Percentiles rank a stretch among this genome's conserved stretches.
Conservation (phyloP, 2,113 vertebrate genomes). For the Pluvialis apricaria region DNA sequence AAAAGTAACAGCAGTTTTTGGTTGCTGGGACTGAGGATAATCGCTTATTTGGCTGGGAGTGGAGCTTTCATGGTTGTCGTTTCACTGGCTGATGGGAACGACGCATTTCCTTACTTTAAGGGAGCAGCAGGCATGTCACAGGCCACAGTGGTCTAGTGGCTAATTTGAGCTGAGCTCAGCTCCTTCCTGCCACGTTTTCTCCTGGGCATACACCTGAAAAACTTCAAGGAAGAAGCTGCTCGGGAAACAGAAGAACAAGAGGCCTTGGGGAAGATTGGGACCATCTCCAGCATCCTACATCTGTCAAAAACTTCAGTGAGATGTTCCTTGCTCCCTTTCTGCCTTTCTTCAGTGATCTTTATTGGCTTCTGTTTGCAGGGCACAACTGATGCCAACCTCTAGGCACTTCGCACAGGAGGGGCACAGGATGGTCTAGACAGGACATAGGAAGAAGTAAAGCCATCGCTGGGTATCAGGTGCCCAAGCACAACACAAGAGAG, state of each 20-base stretch:
- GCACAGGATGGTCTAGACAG: too few species aligned
- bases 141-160: not conserved
- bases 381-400: not conserved
- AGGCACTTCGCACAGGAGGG: not conserved
- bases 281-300: not conserved
- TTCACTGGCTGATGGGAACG: not conserved
- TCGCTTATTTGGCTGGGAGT: not conserved
- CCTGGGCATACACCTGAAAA: not conserved
- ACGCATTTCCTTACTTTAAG: not conserved
- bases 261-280: not conserved
- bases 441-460: not conserved
- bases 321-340: not conserved
- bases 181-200: not conserved
- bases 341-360: not conserved
- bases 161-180: not conserved
- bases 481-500: not conserved
- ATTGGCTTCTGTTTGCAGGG: not conserved
- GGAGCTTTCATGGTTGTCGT: accelerated
- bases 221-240: not conserved
- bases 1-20: not conserved
- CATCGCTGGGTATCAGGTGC: not conserved
- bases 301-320: not conserved
- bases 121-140: not conserved
- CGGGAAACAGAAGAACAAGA: not conserved
- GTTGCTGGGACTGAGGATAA: not conserved